Evolutionary conservation across 2,113 vertebrate species (phyloP), one percentile per base, ranked within the genome.

Genomic region (Gambusia affinis): DNA sequence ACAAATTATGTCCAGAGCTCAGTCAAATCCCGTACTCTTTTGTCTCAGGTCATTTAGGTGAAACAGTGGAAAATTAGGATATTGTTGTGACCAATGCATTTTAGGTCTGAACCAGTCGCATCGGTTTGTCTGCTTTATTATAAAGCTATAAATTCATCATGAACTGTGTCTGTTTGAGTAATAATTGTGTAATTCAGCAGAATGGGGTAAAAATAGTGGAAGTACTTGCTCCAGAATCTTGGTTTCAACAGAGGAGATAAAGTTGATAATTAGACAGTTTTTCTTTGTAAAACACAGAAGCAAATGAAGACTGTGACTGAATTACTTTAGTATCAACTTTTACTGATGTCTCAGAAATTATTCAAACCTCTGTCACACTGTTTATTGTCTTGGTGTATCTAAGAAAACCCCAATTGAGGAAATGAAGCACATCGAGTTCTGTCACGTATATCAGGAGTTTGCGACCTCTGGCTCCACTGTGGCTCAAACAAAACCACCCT

Each of bases 1-100:
- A 90, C 91, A 92, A 91, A 90, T 92, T 88, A 90, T 91, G 89
- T 91, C 90, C 87, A 84, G 88, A 75, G 78, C 87, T 82, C 75
- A 80, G 75, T 82, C 72, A 69, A 61, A 85, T 68, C 71, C 79
- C 66, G 82, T 64, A 76, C 66, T 70, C 77, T 68, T 37, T 24
- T 63, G 81, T 88, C 84, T 86, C 64, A 79, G 73, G 75, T 78
- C 28, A 84, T 78, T 78, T 73, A 17, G 67, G 71, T 64, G 51
- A 17, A 62, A 64, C 39, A 30, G 27, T 39, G 5, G 37, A 15
- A 37, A 39, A 28, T 74, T 60, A 17, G 31, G 67, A 70, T 61
- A 44, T 71, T 72, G 24, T 31, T 63, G 12, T 17, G 44, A 75
- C 61, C 70, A 75, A 79, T 78, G 76, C 62, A 54, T 76, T 85